These are phyloP conservation scores for Teleogryllus occipitalis DNA, from an alignment of 1,140 invertebrate genomes.

Conservation along the genomic window DNA sequence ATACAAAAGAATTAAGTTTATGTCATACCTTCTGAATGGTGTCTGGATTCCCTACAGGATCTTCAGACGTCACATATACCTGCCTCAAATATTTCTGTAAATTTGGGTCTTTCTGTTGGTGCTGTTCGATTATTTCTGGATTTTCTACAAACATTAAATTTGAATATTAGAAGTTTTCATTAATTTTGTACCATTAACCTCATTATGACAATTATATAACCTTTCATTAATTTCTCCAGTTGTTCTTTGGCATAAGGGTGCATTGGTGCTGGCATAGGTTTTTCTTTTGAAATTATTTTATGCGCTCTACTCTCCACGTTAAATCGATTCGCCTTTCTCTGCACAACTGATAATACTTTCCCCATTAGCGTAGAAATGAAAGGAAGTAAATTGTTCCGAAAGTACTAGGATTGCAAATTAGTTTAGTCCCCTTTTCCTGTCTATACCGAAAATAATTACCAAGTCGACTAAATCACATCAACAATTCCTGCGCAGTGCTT, in stretches of 20 bases:
- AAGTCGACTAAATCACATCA: no score
- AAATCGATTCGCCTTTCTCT: conserved; percentile 45
- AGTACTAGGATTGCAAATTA: neutral
- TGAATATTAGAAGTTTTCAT: neutral
- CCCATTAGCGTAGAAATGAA: conserved; percentile 39
- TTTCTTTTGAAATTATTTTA: conserved; percentile 54
- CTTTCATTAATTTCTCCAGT: conserved; percentile 49
- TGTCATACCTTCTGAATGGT: neutral
- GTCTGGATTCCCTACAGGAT: conserved; percentile 30
- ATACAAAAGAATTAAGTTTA: neutral
- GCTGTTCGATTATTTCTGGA: conserved; percentile 47
- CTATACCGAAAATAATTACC: no score
- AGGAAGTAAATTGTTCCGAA: neutral
- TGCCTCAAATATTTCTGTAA: conserved; percentile 53
- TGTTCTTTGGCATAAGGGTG: conserved; percentile 48
- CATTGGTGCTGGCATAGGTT: conserved; percentile 54
- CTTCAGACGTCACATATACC: conserved; percentile 57
- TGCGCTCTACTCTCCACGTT: conserved; percentile 64
- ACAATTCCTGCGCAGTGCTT: no score
- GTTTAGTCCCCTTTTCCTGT: neutral
- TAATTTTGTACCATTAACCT: neutral
- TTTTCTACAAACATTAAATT: conserved; percentile 40
- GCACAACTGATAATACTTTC: conserved; percentile 39
- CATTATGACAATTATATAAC: conserved; percentile 31
- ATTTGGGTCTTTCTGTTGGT: conserved; percentile 46